Evolutionary conservation across 2,797 vertebrate genomes (phyloP).

Genomic region (Lycodopsis pacificus): DNA sequence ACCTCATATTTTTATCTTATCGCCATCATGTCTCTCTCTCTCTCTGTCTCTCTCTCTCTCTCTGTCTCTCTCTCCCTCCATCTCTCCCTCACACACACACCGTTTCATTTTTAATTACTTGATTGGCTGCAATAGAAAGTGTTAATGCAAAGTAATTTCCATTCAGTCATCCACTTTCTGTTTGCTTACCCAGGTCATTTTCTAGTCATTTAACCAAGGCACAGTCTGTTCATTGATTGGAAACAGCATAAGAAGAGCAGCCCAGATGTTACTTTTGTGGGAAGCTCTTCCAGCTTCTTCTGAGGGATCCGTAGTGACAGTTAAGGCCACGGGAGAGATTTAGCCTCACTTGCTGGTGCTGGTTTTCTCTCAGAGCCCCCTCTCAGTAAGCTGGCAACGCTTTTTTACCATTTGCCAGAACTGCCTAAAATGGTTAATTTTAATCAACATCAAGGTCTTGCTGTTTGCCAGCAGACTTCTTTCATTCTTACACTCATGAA

Average conservation of each 20-base stretch:
- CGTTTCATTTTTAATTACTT: constrained; percentile 49
- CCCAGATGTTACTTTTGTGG: constrained; percentile 35
- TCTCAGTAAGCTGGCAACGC: constrained; percentile 10
- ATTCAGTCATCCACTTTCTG: constrained; percentile 33
- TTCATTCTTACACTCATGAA: background rate
- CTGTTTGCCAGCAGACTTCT: background rate
- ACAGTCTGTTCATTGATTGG: constrained; percentile 15
- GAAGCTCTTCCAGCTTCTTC: constrained; percentile 11
- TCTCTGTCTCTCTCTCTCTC: background rate
- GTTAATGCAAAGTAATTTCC: constrained; percentile 34
- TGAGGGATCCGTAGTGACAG: constrained; percentile 3
- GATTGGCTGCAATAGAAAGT: constrained; percentile 39
- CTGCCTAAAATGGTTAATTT: constrained; percentile 15
- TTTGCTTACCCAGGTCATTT: constrained; percentile 55
- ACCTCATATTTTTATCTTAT: background rate
- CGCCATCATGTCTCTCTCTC: background rate
- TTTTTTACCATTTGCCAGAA: constrained; percentile 22
- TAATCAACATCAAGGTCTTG: constrained; percentile 25
- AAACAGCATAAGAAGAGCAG: background rate
- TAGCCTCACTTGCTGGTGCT: constrained; percentile 12
- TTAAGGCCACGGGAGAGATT: constrained; percentile 21
- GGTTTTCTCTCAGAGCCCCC: constrained; percentile 5
- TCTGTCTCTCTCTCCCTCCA: background rate
- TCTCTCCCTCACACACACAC: background rate
- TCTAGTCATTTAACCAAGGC: constrained; percentile 45